Conservation (phyloP, 2,113 vertebrate genomes). For the Balaenoptera acutorostrata region DNA sequence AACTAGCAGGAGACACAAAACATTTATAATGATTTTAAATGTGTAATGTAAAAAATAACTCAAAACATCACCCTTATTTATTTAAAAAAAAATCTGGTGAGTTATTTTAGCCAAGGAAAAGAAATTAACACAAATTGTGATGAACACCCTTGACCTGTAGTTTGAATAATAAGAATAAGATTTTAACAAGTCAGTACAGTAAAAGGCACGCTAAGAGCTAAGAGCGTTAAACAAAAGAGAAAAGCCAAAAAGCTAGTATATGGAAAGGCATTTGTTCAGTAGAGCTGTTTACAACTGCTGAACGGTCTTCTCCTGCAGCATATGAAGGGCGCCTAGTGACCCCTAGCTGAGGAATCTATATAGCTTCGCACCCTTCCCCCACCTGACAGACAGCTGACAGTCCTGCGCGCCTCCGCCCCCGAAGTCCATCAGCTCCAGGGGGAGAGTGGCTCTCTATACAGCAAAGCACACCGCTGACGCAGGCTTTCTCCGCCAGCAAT, state of each 20-base stretch:
- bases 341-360: slow-evolving; percentile 70
- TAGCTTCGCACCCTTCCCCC: background rate
- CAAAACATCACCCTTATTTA: background rate
- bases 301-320: slow-evolving; percentile 31
- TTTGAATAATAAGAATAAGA: slow-evolving; percentile 63
- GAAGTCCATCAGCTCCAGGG: background rate
- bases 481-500: background rate
- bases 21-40: background rate
- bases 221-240: slow-evolving; percentile 65
- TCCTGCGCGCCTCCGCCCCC: background rate
- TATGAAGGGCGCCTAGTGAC: slow-evolving; percentile 64
- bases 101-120: slow-evolving; percentile 25
- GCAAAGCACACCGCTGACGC: background rate
- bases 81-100: background rate
- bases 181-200: slow-evolving; percentile 57
- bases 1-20: background rate
- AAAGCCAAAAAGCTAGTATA: slow-evolving; percentile 49
- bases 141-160: slow-evolving; percentile 20
- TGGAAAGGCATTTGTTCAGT: slow-evolving; percentile 44
- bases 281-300: slow-evolving; percentile 68
- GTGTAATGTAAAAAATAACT: background rate
- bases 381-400: background rate
- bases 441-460: background rate
- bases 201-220: slow-evolving; percentile 65
- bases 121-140: slow-evolving; percentile 26